Base-by-base conservation (phyloP, 2,113 vertebrate species). In the Pungitius pungitius region DNA sequence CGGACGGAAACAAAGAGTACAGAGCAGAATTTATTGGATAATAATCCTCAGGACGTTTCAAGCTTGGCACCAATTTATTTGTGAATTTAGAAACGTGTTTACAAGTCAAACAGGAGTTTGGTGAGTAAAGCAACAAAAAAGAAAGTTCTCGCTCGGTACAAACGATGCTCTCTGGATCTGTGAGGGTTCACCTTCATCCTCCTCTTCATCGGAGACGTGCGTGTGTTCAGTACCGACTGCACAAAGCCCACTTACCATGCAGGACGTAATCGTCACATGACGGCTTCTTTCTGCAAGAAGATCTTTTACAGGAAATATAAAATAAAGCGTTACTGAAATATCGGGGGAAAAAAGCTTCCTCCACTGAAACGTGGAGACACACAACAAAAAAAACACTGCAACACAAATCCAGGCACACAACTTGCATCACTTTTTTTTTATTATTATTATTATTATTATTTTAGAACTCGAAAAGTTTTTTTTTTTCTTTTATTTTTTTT, bases 381-480 rank as follows among this genome's bases (percentile, higher is more conserved):
- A 4, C 40, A 42, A 35, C 6, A 35, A 5, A 35, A 5, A 35
- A 35, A 35, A 35, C 6, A 35, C 30, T 30, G 30, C 30, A 35
- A 35, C 12, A 64, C 15, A 0, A 70, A 63, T 27, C 8, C 0
- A 70, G 27, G 39, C 55, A 52, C 68, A 62, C 33, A 18, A 39
- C n/a, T 61, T 51, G 15, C 49, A 56, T 67, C 35, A 68, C 9
- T 49, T 54, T 74, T 87, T 76, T 49, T 8, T 20, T 49, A 49
- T 49, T 54, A 26, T 54, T 64, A 68, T 75, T 49, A 20, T 20
- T 49, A 49, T 49, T 54, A 26, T 54, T 64, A 68, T 75, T 81
- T 78, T 91, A 74, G 84, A 93, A 94, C 89, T 92, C 93, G 94
- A 93, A 95, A 2, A 26, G 30, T 93, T 35, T 91, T 93, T 94